Base-by-base conservation (phyloP, 2,797 vertebrate species). In the Amblyopsis hoosieri region DNA sequence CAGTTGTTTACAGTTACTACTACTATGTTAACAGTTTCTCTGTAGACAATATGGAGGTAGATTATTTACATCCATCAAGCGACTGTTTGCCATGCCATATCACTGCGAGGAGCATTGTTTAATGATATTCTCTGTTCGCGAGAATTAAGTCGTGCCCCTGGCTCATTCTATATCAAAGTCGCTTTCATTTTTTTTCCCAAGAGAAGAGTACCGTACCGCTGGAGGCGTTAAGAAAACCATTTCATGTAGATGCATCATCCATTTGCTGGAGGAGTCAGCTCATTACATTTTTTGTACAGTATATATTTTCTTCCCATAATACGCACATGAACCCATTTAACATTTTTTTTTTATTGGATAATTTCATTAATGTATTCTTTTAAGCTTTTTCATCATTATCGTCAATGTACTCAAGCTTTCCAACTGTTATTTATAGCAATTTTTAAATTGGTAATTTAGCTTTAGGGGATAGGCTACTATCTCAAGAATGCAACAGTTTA, bases 151-250 rank as follows among this genome's bases (percentile, higher is more conserved):
- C 70, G 79, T 14, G 74, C 77, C 76, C 62, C 75, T 48, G 67
- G 76, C 66, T 70, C 71, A 69, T 63, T 79, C 73, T 73, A 62
- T 81, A 83, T 72, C 63, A 65, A 74, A 71, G 57, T 65, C 62
- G 76, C 69, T 63, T 81, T 80, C 54, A 72, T 78, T 84, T 82
- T 79, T 68, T 79, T 83, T 81, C 76, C 67, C 69, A 76, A 57
- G 57, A 79, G 67, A 66, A 59, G 68, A 75, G 59, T 67, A 82
- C 65, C 58, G 42, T 68, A 62, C 56, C 49, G 51, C 64, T 45
- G 61, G 54, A 68, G 76, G 70, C 72, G 57, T 76, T 46, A 50
- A 77, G 72, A 73, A 72, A 60, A 47, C 66, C 54, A 58, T 75
- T 69, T 66, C 68, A 54, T 64, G 62, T 55, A 37, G 65, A 67